phyloP scores from a whole-genome alignment of 2,888 invertebrate genomes.

The Halictus ligatus region DNA sequence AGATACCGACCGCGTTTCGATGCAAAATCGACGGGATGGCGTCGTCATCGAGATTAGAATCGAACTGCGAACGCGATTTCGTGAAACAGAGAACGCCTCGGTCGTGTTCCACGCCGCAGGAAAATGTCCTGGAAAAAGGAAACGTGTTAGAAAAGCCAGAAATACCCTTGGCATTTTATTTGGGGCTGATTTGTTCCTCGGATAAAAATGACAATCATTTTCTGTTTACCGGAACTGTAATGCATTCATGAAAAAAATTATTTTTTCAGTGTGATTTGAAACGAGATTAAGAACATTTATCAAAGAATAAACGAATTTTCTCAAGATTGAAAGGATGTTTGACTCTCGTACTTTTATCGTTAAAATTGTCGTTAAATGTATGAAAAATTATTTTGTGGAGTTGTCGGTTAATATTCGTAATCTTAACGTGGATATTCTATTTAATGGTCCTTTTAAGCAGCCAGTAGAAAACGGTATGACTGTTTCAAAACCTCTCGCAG shows the following conservation, averaged over 20 bases:
- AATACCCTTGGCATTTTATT: neutral
- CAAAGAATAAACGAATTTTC: too few species aligned
- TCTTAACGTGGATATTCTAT: neutral
- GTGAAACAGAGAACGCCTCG: neutral
- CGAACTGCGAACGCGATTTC: conserved; percentile 26
- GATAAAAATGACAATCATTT: neutral
- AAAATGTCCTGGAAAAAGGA: neutral
- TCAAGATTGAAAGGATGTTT: too few species aligned
- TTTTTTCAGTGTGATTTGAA: neutral
- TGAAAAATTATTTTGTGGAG: too few species aligned
- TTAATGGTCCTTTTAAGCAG: neutral
- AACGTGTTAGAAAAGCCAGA: neutral
- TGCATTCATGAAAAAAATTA: neutral
- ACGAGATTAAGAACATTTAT: neutral
- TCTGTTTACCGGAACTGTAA: neutral
- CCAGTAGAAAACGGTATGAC: neutral
- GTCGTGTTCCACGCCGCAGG: neutral
- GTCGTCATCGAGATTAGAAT: conserved; percentile 62
- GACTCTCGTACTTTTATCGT: too few species aligned
- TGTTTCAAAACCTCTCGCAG: neutral
- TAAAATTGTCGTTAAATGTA: too few species aligned
- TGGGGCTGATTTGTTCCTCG: neutral
- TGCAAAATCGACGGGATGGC: conserved; percentile 25
- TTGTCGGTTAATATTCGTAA: neutral
- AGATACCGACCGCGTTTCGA: conserved; percentile 56